Evolutionary conservation across 2,797 vertebrate species (phyloP).

Genomic region (Sebastes glaucus): DNA sequence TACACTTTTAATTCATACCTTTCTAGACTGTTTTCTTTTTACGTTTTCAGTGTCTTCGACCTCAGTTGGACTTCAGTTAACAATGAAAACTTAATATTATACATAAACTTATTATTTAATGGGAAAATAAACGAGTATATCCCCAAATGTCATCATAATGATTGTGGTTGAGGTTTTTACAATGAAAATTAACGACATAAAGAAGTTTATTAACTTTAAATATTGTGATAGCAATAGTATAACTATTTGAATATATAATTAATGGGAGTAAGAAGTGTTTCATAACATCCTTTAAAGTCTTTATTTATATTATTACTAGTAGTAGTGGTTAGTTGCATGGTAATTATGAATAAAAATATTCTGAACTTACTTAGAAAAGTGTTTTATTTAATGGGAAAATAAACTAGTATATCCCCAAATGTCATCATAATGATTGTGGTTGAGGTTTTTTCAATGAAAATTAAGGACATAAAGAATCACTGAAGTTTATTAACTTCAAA

Average conservation of each 20-base stretch:
- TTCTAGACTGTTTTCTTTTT: background rate
- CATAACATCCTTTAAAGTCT: background rate
- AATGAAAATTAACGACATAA: conserved; percentile 17
- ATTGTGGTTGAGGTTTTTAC: background rate
- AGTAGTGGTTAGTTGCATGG: background rate
- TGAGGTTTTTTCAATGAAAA: background rate
- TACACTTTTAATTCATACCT: background rate
- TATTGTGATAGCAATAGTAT: background rate
- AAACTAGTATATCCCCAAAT: background rate
- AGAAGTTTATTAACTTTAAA: background rate
- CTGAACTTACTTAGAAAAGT: background rate
- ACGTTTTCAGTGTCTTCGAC: background rate
- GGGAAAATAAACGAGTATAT: background rate
- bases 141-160: background rate
- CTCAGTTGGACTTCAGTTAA: background rate
- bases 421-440: background rate
- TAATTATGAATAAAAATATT: background rate
- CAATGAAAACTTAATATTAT: background rate
- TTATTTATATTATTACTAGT: background rate
- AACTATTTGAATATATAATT: background rate
- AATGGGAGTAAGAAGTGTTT: background rate
- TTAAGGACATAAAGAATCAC: background rate
- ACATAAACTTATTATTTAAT: background rate
- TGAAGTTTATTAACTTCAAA: background rate
- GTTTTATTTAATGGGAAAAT: background rate